Evolutionary conservation across 2,797 vertebrate genomes (phyloP).

Genomic region (Falco cherrug): DNA sequence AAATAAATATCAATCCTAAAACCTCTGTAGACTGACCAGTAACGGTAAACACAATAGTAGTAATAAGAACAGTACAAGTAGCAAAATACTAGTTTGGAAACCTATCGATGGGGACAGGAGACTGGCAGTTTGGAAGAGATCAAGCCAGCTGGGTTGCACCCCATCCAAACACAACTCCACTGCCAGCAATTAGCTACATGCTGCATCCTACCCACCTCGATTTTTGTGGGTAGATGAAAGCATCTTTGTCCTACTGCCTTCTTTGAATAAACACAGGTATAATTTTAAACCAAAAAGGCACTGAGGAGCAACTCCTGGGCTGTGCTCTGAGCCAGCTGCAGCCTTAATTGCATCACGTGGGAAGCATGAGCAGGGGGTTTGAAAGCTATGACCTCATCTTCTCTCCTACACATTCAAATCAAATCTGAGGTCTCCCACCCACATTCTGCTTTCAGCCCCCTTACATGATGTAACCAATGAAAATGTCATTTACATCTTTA

Average conservation of each 20-base stretch:
- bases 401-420: slow-evolving; percentile 44
- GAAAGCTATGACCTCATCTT: slow-evolving; percentile 52
- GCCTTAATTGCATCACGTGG: slow-evolving; percentile 30
- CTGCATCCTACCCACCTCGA: neutral
- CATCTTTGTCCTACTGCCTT: neutral
- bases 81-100: neutral
- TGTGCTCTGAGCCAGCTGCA: slow-evolving; percentile 19
- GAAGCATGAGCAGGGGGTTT: slow-evolving; percentile 8
- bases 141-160: neutral
- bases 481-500: slow-evolving; percentile 37
- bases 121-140: neutral
- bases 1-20: neutral
- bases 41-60: neutral
- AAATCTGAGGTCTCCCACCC: slow-evolving; percentile 24
- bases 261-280: slow-evolving; percentile 8
- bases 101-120: neutral
- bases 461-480: slow-evolving; percentile 26
- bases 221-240: slow-evolving; percentile 36
- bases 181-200: slow-evolving; percentile 3
- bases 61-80: neutral
- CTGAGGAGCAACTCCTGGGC: neutral
- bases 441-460: slow-evolving; percentile 47
- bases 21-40: neutral
- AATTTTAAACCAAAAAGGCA: slow-evolving; percentile 33
- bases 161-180: neutral